These are phyloP conservation scores for Halocynthia aurantium DNA, from an alignment of 23 tunicate genomes.

Conservation along the genomic window DNA sequence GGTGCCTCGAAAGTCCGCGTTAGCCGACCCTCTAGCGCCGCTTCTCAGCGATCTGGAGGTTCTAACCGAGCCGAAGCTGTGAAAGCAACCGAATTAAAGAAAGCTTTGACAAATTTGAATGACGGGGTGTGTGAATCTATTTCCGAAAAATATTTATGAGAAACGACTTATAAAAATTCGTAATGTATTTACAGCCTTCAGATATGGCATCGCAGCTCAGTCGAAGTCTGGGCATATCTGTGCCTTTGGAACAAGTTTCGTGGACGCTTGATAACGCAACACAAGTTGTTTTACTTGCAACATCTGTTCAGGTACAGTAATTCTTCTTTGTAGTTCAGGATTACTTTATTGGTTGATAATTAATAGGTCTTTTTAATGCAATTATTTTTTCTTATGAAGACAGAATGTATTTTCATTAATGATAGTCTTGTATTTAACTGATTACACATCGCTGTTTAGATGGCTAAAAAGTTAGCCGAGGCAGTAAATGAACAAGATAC, in stretches of 20 bases:
- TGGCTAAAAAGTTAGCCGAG: neutral
- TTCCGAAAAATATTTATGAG: neutral
- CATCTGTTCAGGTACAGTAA: constrained; percentile 53
- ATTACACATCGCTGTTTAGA: neutral
- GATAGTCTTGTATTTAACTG: too few relatives aligned
- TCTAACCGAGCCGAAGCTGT: constrained; percentile 27
- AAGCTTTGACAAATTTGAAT: neutral
- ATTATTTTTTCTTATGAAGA: too few relatives aligned
- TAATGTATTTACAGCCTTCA: constrained; percentile 35
- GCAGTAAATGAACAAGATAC: constrained; percentile 13
- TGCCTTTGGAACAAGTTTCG: constrained; percentile 48
- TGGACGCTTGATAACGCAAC: constrained; percentile 87
- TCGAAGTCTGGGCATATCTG: constrained; percentile 26
- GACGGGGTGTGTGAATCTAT: constrained; percentile 10
- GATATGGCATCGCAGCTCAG: constrained; percentile 48
- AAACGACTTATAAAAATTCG: neutral
- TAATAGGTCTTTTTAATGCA: neutral
- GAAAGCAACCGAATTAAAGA: constrained; percentile 7
- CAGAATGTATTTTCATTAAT: too few relatives aligned
- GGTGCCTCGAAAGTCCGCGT: constrained; percentile 88
- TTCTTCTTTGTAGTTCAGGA: too few relatives aligned
- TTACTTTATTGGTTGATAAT: neutral
- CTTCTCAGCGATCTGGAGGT: constrained; percentile 57
- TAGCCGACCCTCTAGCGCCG: constrained; percentile 91
- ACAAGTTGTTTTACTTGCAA: constrained; percentile 70